Percentiles rank a stretch among this genome's conserved stretches.
These are phyloP conservation scores for Pseudolaguvia tuberculata DNA, from an alignment of 2,113 vertebrate species.

Conservation along the genomic window DNA sequence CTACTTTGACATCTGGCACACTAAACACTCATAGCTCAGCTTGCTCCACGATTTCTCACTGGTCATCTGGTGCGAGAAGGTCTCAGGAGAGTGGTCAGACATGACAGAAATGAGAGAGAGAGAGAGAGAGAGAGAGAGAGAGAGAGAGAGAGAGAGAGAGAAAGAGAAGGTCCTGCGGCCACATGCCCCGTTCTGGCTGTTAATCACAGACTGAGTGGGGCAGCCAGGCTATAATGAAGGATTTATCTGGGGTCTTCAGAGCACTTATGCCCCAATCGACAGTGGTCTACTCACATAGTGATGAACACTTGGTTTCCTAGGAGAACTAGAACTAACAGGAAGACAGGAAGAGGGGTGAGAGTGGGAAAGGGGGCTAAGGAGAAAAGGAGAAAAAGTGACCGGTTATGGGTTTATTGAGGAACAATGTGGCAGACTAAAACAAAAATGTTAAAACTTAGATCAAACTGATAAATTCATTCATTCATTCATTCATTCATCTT, in stretches of 20 bases:
- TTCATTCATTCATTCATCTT: no score
- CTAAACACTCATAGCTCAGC: constrained; percentile 5
- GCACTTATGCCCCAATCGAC: constrained; percentile 60
- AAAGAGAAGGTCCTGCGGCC: constrained; percentile 34
- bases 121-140: constrained; percentile 17
- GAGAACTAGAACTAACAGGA: constrained; percentile 51
- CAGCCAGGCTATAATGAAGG: constrained; percentile 56
- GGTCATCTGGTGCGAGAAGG: constrained; percentile 42
- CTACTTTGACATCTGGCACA: constrained; percentile 27
- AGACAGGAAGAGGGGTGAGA: constrained; percentile 19
- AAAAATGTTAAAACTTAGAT: background rate
- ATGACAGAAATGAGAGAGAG: constrained; percentile 21
- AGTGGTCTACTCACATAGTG: constrained; percentile 49
- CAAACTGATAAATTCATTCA: background rate
- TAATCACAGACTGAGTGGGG: constrained; percentile 59
- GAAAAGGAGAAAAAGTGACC: constrained; percentile 47
- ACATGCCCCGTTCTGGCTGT: constrained; percentile 46
- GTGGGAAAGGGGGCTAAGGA: constrained; percentile 33
- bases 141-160: constrained; percentile 11
- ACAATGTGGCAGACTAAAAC: constrained; percentile 54
- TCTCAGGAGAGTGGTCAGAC: constrained; percentile 45
- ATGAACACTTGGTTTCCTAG: constrained; percentile 59
- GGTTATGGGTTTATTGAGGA: constrained; percentile 51
- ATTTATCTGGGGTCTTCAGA: constrained; percentile 62
- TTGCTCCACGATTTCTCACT: constrained; percentile 12